Base-by-base conservation (phyloP, 2,888 invertebrate genomes). In the Linyphia triangularis region DNA sequence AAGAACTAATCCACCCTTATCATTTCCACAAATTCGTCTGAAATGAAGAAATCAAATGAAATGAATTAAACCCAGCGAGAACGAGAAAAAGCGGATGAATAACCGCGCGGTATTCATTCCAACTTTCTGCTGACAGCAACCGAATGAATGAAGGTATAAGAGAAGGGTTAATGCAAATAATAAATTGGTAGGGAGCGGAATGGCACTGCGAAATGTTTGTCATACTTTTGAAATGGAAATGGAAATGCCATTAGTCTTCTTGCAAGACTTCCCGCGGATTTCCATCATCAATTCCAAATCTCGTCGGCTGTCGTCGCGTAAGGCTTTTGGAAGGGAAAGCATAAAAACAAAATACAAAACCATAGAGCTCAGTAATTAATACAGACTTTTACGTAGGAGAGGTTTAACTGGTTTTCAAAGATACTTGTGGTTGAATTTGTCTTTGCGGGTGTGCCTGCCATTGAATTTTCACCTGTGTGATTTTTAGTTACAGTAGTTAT, bases 211-310 rank as follows among this genome's bases (percentile, higher is more conserved):
- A 77, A 77, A 85, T 85, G 75, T 85, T 85, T 85, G 84, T 85
- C 84, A 85, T 85, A 77, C 77, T 85, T 85, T 59, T 75, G 84
- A 85, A 77, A 77, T 77, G 84, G 84, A 77, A 82, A 75, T 85
- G 75, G 84, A 84, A 84, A 84, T 84, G 59, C 63, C 84, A 85
- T 85, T 77, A 77, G 59, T 85, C 84, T 85, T 40, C 33, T 19
- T 28, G 22, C 28, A 30, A 59, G 57, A 40, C 26, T 43, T 51
- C 81, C 73, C 28, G 51, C 61, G 65, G 73, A 26, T 67, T 24
- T 19, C n/a, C 30, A 51, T 81, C 79, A 81, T 81, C 69, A 81
- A 81, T 81, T 81, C 57, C 51, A 57, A 28, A 69, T 59, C 51
- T 67, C 65, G 43, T 40, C 33, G 33, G 5, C 33, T 43, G 43